Conservation (phyloP, 2,113 vertebrate genomes). For the Uria aalge region DNA sequence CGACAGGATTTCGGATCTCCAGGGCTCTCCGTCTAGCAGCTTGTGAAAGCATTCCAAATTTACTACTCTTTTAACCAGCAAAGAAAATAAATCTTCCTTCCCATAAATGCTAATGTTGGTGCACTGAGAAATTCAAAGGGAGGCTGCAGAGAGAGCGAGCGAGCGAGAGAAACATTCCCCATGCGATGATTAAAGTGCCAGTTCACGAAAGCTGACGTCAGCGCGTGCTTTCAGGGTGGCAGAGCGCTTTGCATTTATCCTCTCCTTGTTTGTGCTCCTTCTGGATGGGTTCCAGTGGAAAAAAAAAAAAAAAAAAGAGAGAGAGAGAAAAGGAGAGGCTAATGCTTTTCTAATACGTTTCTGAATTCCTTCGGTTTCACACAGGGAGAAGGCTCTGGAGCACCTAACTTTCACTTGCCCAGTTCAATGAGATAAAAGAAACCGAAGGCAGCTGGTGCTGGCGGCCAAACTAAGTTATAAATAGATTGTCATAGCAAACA, state of each 20-base stretch:
- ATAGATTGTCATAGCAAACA: conserved; percentile 29
- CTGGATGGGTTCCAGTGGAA: conserved; percentile 52
- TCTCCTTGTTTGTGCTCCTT: conserved; percentile 67
- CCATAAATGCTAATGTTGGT: conserved; percentile 39
- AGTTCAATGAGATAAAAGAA: conserved; percentile 1
- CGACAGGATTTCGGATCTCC: background rate
- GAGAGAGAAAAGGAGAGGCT: background rate
- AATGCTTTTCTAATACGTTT: conserved; percentile 44
- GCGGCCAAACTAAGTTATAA: background rate
- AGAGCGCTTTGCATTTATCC: conserved; percentile 44
- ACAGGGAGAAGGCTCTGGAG: background rate
- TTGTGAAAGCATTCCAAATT: background rate
- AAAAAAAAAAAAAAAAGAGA: background rate
- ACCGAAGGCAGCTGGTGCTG: background rate
- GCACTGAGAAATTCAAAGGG: conserved; percentile 22
- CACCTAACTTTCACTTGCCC: background rate
- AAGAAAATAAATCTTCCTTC: conserved; percentile 30
- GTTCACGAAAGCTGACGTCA: conserved; percentile 61
- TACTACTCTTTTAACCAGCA: background rate
- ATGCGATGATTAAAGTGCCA: conserved; percentile 40
- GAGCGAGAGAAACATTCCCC: conserved; percentile 19
- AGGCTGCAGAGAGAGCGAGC: background rate
- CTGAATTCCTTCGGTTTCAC: background rate
- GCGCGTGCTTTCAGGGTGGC: conserved; percentile 17
- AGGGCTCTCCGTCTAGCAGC: background rate